Evolutionary conservation across 2,797 vertebrate species (phyloP).

Genomic region (Gymnothorax reevesii): DNA sequence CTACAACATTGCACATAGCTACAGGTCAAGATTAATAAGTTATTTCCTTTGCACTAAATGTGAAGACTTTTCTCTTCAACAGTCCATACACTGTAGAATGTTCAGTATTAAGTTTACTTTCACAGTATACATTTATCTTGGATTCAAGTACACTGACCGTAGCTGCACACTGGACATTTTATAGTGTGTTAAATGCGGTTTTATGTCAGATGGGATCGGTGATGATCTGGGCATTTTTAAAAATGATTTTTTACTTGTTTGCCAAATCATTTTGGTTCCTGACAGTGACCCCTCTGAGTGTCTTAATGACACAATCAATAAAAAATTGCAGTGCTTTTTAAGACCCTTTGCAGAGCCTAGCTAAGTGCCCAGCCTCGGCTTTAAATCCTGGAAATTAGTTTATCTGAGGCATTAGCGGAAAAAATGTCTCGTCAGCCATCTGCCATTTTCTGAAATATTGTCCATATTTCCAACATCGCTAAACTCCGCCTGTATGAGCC

Average conservation of each 20-base stretch:
- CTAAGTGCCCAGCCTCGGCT: conserved; percentile 91
- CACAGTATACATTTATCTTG: too few species aligned
- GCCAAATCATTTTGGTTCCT: conserved; percentile 94
- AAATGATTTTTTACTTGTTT: conserved; percentile 79
- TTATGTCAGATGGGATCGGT: conserved; percentile 60
- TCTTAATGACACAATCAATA: conserved; percentile 99
- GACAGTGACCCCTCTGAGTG: conserved; percentile 95
- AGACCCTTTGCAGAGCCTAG: conserved; percentile 94
- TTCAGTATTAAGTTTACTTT: too few species aligned
- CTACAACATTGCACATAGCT: neutral
- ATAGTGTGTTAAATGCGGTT: too few species aligned
- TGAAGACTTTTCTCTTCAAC: too few species aligned
- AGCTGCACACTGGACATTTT: too few species aligned
- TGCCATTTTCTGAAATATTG: conserved; percentile 95
- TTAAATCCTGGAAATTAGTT: conserved; percentile 99
- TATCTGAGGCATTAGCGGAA: conserved; percentile 98
- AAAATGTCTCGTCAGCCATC: conserved; percentile 99
- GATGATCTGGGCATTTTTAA: conserved; percentile 65
- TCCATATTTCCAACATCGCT: conserved; percentile 95
- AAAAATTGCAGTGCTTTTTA: conserved; percentile 88
- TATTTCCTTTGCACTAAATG: too few species aligned
- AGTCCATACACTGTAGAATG: too few species aligned
- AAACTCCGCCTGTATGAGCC: conserved; percentile 82
- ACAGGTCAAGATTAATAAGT: neutral
- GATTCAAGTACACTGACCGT: too few species aligned